Conservation (phyloP, 2,888 invertebrate species). For the Lypha dubia region DNA sequence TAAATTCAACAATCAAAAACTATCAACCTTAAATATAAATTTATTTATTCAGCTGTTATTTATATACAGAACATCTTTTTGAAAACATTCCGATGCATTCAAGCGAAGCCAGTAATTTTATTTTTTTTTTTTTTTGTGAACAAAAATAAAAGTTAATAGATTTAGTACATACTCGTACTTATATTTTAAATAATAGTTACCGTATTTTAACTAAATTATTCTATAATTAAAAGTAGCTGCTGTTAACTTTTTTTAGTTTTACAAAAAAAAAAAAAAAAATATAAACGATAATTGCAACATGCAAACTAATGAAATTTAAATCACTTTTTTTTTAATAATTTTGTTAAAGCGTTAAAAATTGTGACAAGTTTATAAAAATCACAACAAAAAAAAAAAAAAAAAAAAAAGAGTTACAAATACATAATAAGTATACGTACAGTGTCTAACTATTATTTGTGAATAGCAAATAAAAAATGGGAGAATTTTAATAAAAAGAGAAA, state of each 20-base stretch:
- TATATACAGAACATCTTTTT: slow-evolving; percentile 7
- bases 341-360: slow-evolving; percentile 2
- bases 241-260: slow-evolving; percentile 13
- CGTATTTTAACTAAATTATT: slow-evolving; percentile 21
- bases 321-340: neutral
- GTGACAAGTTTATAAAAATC: neutral
- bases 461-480: neutral
- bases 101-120: slow-evolving; percentile 41
- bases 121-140: too few relatives aligned
- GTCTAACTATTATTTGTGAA: neutral
- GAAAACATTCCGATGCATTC: slow-evolving; percentile 50
- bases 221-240: slow-evolving; percentile 12
- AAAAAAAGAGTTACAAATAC: neutral
- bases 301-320: slow-evolving; percentile 1
- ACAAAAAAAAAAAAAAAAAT: neutral
- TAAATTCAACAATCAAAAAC: neutral
- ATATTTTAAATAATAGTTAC: slow-evolving; percentile 32
- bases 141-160: neutral
- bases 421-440: neutral
- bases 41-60: slow-evolving; percentile 34
- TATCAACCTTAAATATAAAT: neutral
- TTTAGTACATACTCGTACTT: too few relatives aligned
- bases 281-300: neutral
- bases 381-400: neutral
- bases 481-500: too few relatives aligned